Evolutionary conservation across 1,140 invertebrate species (phyloP), one percentile per base, ranked within the genome.

Genomic region (Arctopsyche grandis): DNA sequence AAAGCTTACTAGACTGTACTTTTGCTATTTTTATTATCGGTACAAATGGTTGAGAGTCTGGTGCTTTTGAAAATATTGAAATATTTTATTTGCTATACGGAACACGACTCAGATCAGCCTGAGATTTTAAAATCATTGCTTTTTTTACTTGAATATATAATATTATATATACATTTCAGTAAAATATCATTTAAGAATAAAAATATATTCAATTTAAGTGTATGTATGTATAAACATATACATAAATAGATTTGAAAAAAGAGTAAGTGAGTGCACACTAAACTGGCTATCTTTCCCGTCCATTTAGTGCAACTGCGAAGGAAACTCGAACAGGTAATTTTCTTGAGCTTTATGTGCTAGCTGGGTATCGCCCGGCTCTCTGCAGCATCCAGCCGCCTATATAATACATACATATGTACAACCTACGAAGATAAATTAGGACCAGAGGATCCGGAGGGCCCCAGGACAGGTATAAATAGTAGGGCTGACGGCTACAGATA

Each of bases 401-500:
- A 14, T 52, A 52, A 3, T 52, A 12, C 12, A 12, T 12, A 46
- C 44, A 46, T 46, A 46, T 7, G 12, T 46, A 52, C 16, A 60
- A 22, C 16, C n/a, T 60, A 21, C 14, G 9, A 60, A 60, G 58
- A 60, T 60, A 60, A 60, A 60, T 60, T 60, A 60, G 58, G 19
- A 60, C 16, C n/a, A 21, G n/a, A 60, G 58, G 16, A 60, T 22
- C 21, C 21, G 16, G 58, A 19, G 58, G n/a, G 58, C 9, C 58
- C 4, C 21, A 1, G 22, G 21, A 66, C 19, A 66, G 63, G 19
- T 24, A 26, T 26, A 22, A 66, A 66, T 22, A 26, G 63, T 24
- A 22, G 19, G 63, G 63, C 63, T 24, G 24, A 22, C 63, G 63
- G 10, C 48, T 52, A 52, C 63, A 66, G 63, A 66, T 66, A 66